Conservation (phyloP, 2,797 vertebrate species). For the Antennarius maculatus region DNA sequence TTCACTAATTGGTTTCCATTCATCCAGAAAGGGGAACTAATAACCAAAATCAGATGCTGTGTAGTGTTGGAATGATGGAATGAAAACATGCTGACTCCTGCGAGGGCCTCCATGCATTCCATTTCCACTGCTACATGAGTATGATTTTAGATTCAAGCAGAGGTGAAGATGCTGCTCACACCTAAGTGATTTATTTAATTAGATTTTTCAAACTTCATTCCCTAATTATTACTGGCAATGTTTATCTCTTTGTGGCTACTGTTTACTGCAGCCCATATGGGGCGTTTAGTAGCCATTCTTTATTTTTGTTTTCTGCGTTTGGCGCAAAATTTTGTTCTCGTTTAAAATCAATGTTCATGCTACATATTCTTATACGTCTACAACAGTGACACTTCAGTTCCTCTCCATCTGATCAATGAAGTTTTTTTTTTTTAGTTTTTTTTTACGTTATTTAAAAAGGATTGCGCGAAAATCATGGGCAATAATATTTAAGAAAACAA, state of each 20-base stretch:
- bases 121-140: constrained; percentile 12
- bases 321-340: not conserved
- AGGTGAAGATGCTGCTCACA: constrained; percentile 15
- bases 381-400: not conserved
- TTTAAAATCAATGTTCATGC: not conserved
- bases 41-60: constrained; percentile 65
- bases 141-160: constrained; percentile 26
- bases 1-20: constrained; percentile 74
- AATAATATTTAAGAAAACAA: not conserved
- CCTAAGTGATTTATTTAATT: constrained; percentile 2
- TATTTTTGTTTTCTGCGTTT: not conserved
- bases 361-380: not conserved
- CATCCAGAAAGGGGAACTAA: constrained; percentile 73
- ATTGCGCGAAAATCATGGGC: not conserved
- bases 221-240: not conserved
- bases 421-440: not conserved
- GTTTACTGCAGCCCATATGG: not conserved
- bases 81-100: constrained; percentile 59
- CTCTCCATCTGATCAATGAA: not conserved
- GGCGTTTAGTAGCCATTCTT: not conserved
- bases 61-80: constrained; percentile 47
- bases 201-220: not conserved
- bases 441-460: not conserved
- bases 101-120: constrained; percentile 16
- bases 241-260: not conserved